Evolutionary conservation across 2,888 invertebrate species (phyloP).

Genomic region (Pristionchus fissidentatus): DNA sequence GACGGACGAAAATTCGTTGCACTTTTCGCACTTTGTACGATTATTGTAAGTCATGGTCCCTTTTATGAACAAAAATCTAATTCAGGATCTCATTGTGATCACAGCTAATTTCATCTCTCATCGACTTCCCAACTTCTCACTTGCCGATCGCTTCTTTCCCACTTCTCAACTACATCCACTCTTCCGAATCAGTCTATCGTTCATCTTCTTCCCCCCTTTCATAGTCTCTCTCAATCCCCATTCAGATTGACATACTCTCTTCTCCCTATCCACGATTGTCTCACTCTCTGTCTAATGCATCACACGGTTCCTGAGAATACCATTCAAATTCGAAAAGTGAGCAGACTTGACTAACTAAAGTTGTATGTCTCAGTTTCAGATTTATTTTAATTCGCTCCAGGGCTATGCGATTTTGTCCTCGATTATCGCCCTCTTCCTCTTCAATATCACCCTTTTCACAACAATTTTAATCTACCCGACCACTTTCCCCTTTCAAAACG

Average conservation of each 20-base stretch:
- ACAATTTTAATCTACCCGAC: not conserved
- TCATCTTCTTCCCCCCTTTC: not conserved
- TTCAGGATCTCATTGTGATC: slow-evolving; percentile 5
- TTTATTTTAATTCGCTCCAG: too few species aligned
- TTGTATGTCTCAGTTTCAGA: too few species aligned
- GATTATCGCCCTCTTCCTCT: not conserved
- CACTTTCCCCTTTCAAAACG: not conserved
- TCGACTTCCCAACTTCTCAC: slow-evolving; percentile 9
- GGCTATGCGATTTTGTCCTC: not conserved
- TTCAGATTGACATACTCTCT: not conserved
- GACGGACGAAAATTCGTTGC: not conserved
- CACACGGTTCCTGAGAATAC: not conserved
- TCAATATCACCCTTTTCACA: not conserved
- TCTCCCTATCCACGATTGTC: not conserved
- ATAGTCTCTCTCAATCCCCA: not conserved
- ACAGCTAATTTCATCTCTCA: not conserved
- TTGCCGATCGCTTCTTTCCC: not conserved
- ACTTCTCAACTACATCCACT: not conserved
- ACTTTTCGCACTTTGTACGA: not conserved
- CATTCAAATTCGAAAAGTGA: not conserved
- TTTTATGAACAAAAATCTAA: not conserved
- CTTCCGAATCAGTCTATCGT: slow-evolving; percentile 15
- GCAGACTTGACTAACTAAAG: too few species aligned
- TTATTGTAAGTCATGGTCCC: not conserved
- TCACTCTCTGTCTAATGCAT: not conserved